These are phyloP conservation scores for Scartelaos histophorus DNA, from an alignment of 2,113 vertebrate genomes.

Conservation along the genomic window DNA sequence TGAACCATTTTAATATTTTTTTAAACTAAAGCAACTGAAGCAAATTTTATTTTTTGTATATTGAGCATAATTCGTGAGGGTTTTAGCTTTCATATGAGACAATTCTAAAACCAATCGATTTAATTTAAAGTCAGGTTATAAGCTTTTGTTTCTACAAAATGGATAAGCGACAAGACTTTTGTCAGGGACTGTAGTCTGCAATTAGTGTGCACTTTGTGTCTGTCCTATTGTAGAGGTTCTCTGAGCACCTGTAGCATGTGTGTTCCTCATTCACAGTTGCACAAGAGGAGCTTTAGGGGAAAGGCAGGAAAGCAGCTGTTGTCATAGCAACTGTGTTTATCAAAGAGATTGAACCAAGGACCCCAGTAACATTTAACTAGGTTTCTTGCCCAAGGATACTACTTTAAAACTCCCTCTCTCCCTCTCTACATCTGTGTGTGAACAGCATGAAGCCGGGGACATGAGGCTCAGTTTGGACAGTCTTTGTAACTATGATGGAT, in stretches of 20 bases:
- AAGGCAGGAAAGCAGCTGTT: conserved; percentile 68
- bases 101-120: no score
- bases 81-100: no score
- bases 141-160: no score
- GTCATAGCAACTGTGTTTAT: conserved; percentile 78
- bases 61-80: no score
- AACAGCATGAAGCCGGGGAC: background rate
- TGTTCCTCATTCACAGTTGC: background rate
- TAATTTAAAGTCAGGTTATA: no score
- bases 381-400: conserved; percentile 71
- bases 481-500: no score
- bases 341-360: conserved; percentile 72
- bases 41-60: no score
- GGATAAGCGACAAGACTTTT: no score
- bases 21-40: no score
- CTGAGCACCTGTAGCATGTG: conserved; percentile 2
- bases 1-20: no score
- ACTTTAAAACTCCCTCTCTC: conserved; percentile 59
- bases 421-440: conserved; percentile 1
- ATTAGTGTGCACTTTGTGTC: background rate
- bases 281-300: conserved; percentile 20
- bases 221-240: background rate
- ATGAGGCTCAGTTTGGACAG: background rate
- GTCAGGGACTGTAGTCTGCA: no score
- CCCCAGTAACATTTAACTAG: conserved; percentile 75